phyloP scores from a whole-genome alignment of 2,797 vertebrate species.

The Alectoris magna region DNA sequence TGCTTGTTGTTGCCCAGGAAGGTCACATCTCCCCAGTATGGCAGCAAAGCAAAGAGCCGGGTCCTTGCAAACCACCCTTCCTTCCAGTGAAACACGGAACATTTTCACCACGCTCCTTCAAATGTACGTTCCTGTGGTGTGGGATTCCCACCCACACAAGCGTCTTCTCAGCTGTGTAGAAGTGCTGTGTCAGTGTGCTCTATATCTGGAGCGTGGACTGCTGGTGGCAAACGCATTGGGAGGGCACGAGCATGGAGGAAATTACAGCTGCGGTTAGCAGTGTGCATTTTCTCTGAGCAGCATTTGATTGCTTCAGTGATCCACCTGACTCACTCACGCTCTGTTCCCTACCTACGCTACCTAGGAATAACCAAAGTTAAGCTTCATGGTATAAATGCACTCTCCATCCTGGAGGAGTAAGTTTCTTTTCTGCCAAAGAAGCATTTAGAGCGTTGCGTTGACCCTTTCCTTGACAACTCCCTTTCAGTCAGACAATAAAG shows the following conservation, averaged over 20 bases:
- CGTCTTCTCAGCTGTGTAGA: neutral
- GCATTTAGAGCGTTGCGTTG: fast-evolving
- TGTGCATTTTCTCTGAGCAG: neutral
- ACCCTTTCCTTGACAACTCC: neutral
- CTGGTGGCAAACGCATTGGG: fast-evolving
- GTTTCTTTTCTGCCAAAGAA: neutral
- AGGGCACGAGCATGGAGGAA: fast-evolving
- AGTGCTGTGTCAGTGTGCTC: constrained; percentile 15
- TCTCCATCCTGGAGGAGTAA: fast-evolving
- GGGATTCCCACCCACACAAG: neutral
- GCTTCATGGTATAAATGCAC: neutral
- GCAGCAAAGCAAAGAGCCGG: neutral
- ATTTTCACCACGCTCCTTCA: neutral
- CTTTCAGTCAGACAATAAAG: fast-evolving
- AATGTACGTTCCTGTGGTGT: neutral
- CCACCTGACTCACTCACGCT: fast-evolving
- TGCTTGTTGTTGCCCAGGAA: neutral
- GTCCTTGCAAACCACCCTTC: neutral
- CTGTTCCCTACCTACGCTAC: fast-evolving
- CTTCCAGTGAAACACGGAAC: neutral
- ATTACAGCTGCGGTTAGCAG: fast-evolving
- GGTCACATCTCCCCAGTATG: neutral
- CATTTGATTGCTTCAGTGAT: neutral
- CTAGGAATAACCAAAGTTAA: neutral
- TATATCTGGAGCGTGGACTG: neutral